These are phyloP conservation scores for Adelphocoris suturalis DNA, from an alignment of 2,888 invertebrate species.

Conservation along the genomic window DNA sequence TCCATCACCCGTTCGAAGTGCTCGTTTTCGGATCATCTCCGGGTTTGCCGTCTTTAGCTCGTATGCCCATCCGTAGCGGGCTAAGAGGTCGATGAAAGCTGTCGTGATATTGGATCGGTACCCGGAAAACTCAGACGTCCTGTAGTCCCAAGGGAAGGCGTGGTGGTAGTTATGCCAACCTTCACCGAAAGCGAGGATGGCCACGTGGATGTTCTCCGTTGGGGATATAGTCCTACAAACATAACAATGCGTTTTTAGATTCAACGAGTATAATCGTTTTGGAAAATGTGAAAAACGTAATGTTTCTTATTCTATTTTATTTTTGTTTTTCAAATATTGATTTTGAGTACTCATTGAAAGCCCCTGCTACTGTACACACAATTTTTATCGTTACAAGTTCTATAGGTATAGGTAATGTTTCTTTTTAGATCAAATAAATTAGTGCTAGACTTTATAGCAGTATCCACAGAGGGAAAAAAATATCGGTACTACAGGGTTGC, in stretches of 20 bases:
- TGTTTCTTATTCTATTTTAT: too few species aligned
- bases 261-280: too few species aligned
- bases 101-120: constrained; percentile 80
- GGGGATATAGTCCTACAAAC: constrained; percentile 82
- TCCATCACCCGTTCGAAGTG: constrained; percentile 87
- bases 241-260: constrained; percentile 60
- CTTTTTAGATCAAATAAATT: too few species aligned
- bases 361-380: too few species aligned
- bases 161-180: constrained; percentile 96
- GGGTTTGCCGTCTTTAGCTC: constrained; percentile 86
- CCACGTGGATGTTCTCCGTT: constrained; percentile 85
- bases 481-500: too few species aligned
- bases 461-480: too few species aligned
- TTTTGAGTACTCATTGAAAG: too few species aligned
- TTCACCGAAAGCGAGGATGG: constrained; percentile 85
- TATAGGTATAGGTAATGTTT: too few species aligned
- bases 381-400: too few species aligned
- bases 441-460: too few species aligned
- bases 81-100: constrained; percentile 81
- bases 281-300: too few species aligned
- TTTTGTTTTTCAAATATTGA: too few species aligned
- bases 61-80: constrained; percentile 88
- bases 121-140: constrained; percentile 85
- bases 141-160: constrained; percentile 91
- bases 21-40: constrained; percentile 85